Conservation (phyloP, 2,888 invertebrate genomes). For the Dynastes maya region DNA sequence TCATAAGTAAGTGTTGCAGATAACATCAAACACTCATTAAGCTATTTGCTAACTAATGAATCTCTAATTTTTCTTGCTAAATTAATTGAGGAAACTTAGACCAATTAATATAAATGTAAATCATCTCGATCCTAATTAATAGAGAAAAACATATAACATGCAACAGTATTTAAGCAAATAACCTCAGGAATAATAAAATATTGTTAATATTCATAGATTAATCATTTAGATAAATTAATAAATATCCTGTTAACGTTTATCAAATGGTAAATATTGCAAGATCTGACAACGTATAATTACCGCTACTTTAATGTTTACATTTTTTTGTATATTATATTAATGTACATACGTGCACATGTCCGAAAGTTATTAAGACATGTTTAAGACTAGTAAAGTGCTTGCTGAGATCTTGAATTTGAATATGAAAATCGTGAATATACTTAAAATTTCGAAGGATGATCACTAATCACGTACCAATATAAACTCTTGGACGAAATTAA, state of each 20-base stretch:
- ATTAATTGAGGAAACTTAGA: constrained; percentile 1
- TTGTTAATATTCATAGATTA: constrained; percentile 32
- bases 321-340: neutral
- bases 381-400: too few relatives aligned
- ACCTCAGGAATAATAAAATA: constrained; percentile 9
- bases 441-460: too few relatives aligned
- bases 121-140: constrained; percentile 13
- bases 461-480: too few relatives aligned
- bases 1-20: neutral
- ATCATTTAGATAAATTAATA: constrained; percentile 30
- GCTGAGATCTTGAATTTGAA: too few relatives aligned
- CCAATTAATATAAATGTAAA: constrained; percentile 18
- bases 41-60: neutral
- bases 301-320: neutral
- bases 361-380: neutral
- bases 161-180: neutral
- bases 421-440: too few relatives aligned
- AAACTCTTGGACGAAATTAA: too few relatives aligned
- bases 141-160: neutral
- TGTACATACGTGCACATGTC: too few relatives aligned
- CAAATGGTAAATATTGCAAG: neutral
- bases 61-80: neutral
- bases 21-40: neutral
- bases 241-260: constrained; percentile 20
- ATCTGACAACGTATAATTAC: neutral